Evolutionary conservation across 2,113 vertebrate species (phyloP).

Genomic region (Rhinoderma darwinii): DNA sequence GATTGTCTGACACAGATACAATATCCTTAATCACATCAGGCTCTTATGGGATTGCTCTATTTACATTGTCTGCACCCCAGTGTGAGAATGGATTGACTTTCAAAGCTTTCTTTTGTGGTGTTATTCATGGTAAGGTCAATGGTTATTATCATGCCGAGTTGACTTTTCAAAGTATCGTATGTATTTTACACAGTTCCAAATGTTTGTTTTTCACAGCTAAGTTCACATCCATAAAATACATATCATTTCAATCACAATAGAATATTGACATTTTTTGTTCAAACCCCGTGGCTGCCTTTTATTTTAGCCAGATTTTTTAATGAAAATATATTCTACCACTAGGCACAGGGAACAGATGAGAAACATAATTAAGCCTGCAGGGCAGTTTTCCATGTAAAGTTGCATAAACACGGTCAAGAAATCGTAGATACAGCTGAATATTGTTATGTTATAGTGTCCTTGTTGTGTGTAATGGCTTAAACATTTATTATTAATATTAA

Average conservation of each 20-base stretch:
- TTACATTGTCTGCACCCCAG: neutral
- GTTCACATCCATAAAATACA: too few relatives aligned
- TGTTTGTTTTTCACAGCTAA: constrained; percentile 1
- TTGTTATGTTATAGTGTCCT: neutral
- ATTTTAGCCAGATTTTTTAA: neutral
- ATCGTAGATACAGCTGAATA: neutral
- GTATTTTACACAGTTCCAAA: neutral
- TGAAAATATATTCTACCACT: too few relatives aligned
- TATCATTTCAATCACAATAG: neutral
- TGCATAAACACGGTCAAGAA: neutral
- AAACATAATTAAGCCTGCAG: neutral
- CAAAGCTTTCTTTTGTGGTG: neutral
- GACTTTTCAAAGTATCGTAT: neutral
- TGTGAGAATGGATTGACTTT: neutral
- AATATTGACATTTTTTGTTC: neutral
- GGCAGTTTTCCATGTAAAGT: neutral
- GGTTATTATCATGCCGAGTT: neutral
- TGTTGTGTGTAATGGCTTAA: neutral
- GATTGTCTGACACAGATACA: neutral
- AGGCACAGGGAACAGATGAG: neutral
- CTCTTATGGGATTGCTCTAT: neutral
- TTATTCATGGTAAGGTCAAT: neutral
- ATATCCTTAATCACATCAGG: neutral
- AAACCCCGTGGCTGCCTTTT: neutral
- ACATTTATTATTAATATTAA: neutral